Conservation (phyloP, 2,113 vertebrate species). For the Carassius carassius region DNA sequence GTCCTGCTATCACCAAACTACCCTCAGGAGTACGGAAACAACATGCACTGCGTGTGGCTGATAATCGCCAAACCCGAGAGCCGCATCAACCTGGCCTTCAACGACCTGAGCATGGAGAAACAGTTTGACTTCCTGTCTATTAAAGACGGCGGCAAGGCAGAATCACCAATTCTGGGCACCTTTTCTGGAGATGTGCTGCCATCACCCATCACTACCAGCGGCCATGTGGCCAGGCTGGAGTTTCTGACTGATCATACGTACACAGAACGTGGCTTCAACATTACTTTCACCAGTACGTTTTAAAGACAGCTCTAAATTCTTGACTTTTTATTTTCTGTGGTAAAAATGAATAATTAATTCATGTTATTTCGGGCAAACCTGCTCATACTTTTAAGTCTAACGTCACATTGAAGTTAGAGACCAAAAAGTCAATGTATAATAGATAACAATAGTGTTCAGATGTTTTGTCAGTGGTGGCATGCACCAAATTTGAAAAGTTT, state of each 20-base stretch:
- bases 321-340: neutral
- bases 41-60: conserved; percentile 97
- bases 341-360: neutral
- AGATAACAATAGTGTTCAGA: conserved; percentile 2
- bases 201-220: conserved; percentile 94
- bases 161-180: conserved; percentile 92
- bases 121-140: conserved; percentile 97
- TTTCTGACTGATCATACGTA: conserved; percentile 99
- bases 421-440: conserved; percentile 11
- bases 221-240: conserved; percentile 90
- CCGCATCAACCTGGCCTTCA: conserved; percentile 96
- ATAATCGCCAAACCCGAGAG: conserved; percentile 94
- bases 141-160: conserved; percentile 91
- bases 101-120: conserved; percentile 98
- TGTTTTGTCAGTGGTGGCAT: conserved; percentile 6
- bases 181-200: conserved; percentile 92
- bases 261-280: conserved; percentile 96
- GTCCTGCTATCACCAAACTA: conserved; percentile 95
- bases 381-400: neutral
- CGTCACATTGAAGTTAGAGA: neutral
- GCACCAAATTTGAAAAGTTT: neutral
- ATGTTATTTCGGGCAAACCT: neutral
- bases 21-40: conserved; percentile 96
- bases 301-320: neutral
- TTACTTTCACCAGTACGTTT: conserved; percentile 94